A percentile compares a stretch with the other conserved stretches of the same genome.
phyloP scores from a whole-genome alignment of 2,888 invertebrate genomes.

The Toxonevra muliebris region DNA sequence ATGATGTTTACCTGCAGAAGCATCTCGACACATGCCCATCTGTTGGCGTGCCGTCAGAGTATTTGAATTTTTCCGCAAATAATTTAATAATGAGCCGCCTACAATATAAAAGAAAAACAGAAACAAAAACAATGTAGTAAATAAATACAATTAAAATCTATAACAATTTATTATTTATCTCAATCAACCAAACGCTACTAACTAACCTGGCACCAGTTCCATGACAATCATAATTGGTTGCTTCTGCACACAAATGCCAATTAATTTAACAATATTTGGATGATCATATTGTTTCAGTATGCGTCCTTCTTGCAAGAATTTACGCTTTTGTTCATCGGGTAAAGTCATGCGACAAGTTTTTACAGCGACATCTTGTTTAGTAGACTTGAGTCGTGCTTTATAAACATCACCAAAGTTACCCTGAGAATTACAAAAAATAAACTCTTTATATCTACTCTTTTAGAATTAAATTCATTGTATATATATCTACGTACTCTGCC shows the following conservation, averaged over 20 bases:
- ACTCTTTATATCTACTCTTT: neutral
- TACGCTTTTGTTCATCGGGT: constrained; percentile 92
- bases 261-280: constrained; percentile 94
- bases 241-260: constrained; percentile 97
- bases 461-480: too few relatives aligned
- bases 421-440: constrained; percentile 66
- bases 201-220: constrained; percentile 81
- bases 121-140: too few relatives aligned
- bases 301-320: constrained; percentile 94
- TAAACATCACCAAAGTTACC: constrained; percentile 98
- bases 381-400: constrained; percentile 85
- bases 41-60: constrained; percentile 74
- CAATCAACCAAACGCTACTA: neutral
- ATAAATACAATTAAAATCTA: neutral
- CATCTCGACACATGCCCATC: constrained; percentile 92
- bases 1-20: constrained; percentile 86
- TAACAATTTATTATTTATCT: neutral
- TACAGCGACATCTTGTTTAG: constrained; percentile 89
- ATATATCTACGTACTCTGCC: constrained; percentile 77
- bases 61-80: constrained; percentile 81
- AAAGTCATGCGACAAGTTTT: constrained; percentile 95
- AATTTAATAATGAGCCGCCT: constrained; percentile 91
- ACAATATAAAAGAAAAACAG: constrained; percentile 49
- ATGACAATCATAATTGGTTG: constrained; percentile 99
- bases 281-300: constrained; percentile 97